These are phyloP conservation scores for Erebia palarica DNA, from an alignment of 2,888 invertebrate species.

Conservation along the genomic window DNA sequence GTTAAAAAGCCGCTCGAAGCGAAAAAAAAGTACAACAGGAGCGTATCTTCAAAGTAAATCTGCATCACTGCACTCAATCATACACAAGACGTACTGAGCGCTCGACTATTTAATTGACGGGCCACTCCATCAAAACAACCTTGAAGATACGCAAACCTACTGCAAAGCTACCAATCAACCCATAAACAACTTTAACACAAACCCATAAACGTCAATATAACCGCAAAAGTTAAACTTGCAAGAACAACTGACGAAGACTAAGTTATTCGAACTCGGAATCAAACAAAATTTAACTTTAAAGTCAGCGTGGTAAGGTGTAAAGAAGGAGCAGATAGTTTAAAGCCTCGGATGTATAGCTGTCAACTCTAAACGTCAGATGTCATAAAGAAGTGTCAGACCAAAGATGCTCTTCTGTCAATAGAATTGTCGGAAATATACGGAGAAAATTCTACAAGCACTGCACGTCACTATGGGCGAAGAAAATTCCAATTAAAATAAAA, in stretches of 20 bases:
- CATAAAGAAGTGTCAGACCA: slow-evolving; percentile 59
- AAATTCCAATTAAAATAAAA: background rate
- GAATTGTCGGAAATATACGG: slow-evolving; percentile 42
- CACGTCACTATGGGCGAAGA: slow-evolving; percentile 22
- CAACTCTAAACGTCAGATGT: slow-evolving; percentile 67
- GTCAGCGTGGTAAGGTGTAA: background rate
- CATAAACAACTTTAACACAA: slow-evolving; percentile 52
- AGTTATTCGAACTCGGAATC: background rate
- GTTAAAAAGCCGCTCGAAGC: slow-evolving; percentile 33
- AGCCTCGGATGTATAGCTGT: slow-evolving; percentile 57
- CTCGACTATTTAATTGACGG: slow-evolving; percentile 77
- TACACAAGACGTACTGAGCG: slow-evolving; percentile 65
- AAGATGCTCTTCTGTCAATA: slow-evolving; percentile 58
- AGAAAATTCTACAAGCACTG: slow-evolving; percentile 47
- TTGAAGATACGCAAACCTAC: slow-evolving; percentile 56
- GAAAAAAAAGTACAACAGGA: slow-evolving; percentile 40
- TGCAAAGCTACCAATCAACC: slow-evolving; percentile 39
- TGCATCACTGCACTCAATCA: slow-evolving; percentile 79
- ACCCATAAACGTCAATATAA: slow-evolving; percentile 45
- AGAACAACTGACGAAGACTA: slow-evolving; percentile 29
- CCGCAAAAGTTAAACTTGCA: slow-evolving; percentile 31
- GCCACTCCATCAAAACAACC: slow-evolving; percentile 78
- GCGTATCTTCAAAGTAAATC: slow-evolving; percentile 62
- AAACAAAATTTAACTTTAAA: slow-evolving; percentile 19
- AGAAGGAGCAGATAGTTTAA: slow-evolving; percentile 32